These are phyloP conservation scores for Proteles cristata DNA, from an alignment of 2,113 vertebrate species.

Conservation along the genomic window DNA sequence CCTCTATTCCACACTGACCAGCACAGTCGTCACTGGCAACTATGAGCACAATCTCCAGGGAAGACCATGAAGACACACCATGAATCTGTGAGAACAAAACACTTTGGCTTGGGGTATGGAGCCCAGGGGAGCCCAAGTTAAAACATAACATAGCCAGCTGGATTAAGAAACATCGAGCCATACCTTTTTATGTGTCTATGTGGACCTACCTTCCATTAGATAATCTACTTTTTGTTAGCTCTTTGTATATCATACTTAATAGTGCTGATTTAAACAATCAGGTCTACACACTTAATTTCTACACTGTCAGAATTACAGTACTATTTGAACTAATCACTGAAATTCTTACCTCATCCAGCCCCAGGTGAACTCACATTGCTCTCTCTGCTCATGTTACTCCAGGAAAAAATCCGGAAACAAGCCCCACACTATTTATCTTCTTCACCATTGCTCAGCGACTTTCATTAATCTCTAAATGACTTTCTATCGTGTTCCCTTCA, in stretches of 20 bases:
- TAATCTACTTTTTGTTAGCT: background rate
- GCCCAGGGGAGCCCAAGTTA: background rate
- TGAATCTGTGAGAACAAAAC: background rate
- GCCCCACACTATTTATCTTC: background rate
- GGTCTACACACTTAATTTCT: background rate
- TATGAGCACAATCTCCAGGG: background rate
- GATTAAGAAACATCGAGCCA: background rate
- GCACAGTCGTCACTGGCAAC: background rate
- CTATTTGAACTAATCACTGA: background rate
- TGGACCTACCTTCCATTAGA: background rate
- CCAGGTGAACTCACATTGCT: background rate
- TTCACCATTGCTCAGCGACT: background rate
- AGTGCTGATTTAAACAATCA: background rate
- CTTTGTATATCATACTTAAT: background rate
- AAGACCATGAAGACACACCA: background rate
- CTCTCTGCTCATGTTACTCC: background rate
- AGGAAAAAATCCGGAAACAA: background rate
- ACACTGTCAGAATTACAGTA: background rate
- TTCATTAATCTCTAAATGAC: background rate
- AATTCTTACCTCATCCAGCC: background rate
- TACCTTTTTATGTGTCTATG: background rate
- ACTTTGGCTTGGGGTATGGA: background rate
- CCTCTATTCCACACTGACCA: background rate
- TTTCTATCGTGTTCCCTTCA: background rate
- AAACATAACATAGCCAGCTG: background rate